Percentiles rank a stretch among this genome's conserved stretches.
Conservation (phyloP, 2,797 vertebrate genomes). For the Crenichthys baileyi region DNA sequence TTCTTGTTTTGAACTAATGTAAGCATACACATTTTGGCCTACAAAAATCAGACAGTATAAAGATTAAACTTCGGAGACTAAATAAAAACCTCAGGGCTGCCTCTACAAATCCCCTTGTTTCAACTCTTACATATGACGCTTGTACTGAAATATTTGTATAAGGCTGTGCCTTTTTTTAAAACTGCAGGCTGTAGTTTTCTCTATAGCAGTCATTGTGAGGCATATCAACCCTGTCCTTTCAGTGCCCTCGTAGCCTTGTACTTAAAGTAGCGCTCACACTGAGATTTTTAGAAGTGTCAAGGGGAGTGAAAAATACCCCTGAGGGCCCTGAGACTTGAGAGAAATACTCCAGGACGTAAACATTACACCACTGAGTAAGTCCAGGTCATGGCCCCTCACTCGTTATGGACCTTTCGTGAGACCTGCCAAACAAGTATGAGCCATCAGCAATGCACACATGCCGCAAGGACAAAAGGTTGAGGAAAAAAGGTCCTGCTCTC, state of each 20-base stretch:
- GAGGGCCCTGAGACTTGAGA: constrained; percentile 60
- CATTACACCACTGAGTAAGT: constrained; percentile 69
- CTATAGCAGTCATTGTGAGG: constrained; percentile 54
- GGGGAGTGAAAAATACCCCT: constrained; percentile 49
- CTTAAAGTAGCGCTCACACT: constrained; percentile 65
- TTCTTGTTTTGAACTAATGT: constrained; percentile 23
- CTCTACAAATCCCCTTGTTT: constrained; percentile 36
- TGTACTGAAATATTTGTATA: constrained; percentile 33
- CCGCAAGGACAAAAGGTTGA: constrained; percentile 82
- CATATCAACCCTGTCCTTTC: constrained; percentile 62
- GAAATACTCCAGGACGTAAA: constrained; percentile 76
- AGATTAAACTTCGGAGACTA: constrained; percentile 14
- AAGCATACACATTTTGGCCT: constrained; percentile 9
- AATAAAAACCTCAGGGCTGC: constrained; percentile 13
- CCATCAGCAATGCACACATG: constrained; percentile 56
- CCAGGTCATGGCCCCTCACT: constrained; percentile 69
- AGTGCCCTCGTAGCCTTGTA: constrained; percentile 65
- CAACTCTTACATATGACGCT: constrained; percentile 43
- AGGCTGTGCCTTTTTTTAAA: constrained; percentile 32
- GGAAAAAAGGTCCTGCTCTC: constrained; percentile 51
- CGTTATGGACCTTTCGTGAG: constrained; percentile 70
- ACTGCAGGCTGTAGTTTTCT: constrained; percentile 47
- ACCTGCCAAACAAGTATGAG: constrained; percentile 75
- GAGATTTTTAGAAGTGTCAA: constrained; percentile 68
- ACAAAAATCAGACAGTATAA: not conserved